Conservation (phyloP, 2,113 vertebrate genomes). For the Rhinichthys klamathensis region DNA sequence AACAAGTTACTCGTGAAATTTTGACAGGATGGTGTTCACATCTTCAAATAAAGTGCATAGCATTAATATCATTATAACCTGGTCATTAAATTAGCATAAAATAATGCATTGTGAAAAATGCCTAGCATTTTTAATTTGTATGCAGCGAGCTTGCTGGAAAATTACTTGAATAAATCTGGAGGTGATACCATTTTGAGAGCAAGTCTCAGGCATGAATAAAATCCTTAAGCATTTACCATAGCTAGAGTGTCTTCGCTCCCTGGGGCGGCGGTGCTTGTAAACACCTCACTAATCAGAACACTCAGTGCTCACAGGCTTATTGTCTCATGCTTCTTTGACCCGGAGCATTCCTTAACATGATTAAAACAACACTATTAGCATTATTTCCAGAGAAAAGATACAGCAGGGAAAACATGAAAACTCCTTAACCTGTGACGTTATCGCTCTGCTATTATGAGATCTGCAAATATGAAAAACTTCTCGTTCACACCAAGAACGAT, state of each 20-base stretch:
- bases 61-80: constrained; percentile 57
- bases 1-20: constrained; percentile 22
- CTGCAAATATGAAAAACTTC: background rate
- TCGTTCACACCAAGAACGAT: too few species aligned
- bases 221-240: constrained; percentile 49
- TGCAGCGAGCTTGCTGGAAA: constrained; percentile 51
- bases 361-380: constrained; percentile 50
- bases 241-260: constrained; percentile 42
- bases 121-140: constrained; percentile 54
- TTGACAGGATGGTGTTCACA: constrained; percentile 39
- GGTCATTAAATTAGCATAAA: constrained; percentile 59
- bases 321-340: constrained; percentile 46
- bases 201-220: constrained; percentile 51
- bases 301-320: constrained; percentile 36
- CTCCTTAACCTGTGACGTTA: constrained; percentile 24
- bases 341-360: constrained; percentile 37
- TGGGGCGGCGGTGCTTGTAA: constrained; percentile 40
- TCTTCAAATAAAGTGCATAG: constrained; percentile 53
- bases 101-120: constrained; percentile 48
- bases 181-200: constrained; percentile 50
- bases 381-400: constrained; percentile 40
- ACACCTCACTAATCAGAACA: constrained; percentile 47
- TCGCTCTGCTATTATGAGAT: constrained; percentile 4
- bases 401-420: constrained; percentile 17
- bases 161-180: constrained; percentile 56